Conservation (phyloP, 2,888 invertebrate genomes). For the Gibbula magus region DNA sequence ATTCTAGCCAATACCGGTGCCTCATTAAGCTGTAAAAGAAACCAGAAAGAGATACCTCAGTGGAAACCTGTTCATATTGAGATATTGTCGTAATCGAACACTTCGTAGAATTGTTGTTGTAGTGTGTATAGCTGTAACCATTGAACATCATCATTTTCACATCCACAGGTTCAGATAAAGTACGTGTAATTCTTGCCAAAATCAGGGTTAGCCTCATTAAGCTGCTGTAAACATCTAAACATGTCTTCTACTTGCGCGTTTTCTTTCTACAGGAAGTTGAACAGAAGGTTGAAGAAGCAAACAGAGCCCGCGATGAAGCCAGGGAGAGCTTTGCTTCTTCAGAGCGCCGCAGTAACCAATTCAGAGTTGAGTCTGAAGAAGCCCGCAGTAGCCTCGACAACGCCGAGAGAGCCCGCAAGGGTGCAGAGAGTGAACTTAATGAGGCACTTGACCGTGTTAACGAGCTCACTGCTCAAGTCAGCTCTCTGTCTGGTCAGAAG, state of each 20-base stretch:
- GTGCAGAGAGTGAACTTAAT: constrained; percentile 96
- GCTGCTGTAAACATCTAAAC: no score
- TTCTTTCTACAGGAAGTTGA: constrained; percentile 83
- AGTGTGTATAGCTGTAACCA: no score
- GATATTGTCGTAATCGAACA: no score
- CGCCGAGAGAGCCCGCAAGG: constrained; percentile 96
- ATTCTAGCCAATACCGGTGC: no score
- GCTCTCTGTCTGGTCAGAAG: constrained; percentile 96
- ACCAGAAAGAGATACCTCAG: no score
- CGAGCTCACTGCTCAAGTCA: constrained; percentile 94
- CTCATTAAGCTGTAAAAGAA: no score
- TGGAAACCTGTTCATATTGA: no score
- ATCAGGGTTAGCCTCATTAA: no score
- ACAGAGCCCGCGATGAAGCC: constrained; percentile 96
- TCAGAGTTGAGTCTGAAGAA: constrained; percentile 98
- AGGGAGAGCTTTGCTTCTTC: constrained; percentile 97
- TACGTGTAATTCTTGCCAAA: no score
- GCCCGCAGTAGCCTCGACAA: constrained; percentile 92
- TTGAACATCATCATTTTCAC: no score
- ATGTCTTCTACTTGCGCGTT: neutral
- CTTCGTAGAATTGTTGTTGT: neutral
- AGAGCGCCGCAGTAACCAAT: constrained; percentile 96
- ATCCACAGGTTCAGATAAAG: no score
- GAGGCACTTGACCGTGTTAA: constrained; percentile 98
- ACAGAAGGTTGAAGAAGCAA: constrained; percentile 96